A percentile compares a stretch with the other conserved stretches of the same genome.
phyloP scores from a whole-genome alignment of 2,888 invertebrate genomes.

The Aelia acuminata region DNA sequence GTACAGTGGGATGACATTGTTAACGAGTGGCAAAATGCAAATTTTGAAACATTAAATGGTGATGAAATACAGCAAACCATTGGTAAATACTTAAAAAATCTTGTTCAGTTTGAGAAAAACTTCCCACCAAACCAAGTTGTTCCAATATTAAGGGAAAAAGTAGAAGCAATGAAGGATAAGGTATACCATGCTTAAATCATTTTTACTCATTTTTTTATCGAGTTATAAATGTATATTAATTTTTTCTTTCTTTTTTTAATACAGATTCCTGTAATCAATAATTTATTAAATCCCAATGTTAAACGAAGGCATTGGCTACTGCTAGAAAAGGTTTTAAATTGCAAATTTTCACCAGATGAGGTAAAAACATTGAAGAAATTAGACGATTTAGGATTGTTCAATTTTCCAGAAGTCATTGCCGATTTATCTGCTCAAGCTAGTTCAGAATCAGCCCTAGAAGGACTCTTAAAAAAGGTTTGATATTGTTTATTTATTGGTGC shows the following conservation, averaged over 20 bases:
- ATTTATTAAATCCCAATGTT: constrained; percentile 84
- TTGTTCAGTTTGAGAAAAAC: constrained; percentile 85
- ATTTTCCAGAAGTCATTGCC: constrained; percentile 80
- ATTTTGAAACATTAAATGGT: constrained; percentile 78
- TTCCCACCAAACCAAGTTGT: constrained; percentile 85
- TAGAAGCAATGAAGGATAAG: constrained; percentile 85
- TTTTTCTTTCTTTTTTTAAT: constrained; percentile 63
- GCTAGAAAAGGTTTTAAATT: constrained; percentile 79
- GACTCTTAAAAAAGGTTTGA: constrained; percentile 81
- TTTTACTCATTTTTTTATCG: not conserved
- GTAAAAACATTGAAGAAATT: constrained; percentile 77
- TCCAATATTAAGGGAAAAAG: constrained; percentile 81
- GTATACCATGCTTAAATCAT: constrained; percentile 68
- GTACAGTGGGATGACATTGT: constrained; percentile 76
- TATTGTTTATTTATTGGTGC: not conserved
- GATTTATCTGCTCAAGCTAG: constrained; percentile 91
- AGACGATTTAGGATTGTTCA: constrained; percentile 82
- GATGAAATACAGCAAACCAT: constrained; percentile 80
- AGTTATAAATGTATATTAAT: not conserved
- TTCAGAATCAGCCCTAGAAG: constrained; percentile 87
- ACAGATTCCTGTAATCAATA: constrained; percentile 82
- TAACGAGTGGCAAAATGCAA: constrained; percentile 69
- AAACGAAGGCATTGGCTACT: constrained; percentile 88
- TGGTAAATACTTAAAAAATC: constrained; percentile 79
- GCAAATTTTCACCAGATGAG: constrained; percentile 82